phyloP scores from a whole-genome alignment of 2,888 invertebrate species.

The Scaptomyza reducta region DNA sequence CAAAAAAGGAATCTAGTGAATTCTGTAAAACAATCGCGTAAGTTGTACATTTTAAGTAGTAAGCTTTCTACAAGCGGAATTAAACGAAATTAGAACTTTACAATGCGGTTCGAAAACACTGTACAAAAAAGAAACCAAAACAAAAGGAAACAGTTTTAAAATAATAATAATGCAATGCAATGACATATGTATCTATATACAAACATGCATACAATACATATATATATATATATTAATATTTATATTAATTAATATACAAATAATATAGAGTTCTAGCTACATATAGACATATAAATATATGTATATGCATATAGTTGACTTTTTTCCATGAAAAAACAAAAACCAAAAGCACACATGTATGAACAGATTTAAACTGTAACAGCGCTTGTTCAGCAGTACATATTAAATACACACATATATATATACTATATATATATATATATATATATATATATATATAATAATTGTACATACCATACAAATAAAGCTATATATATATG shows the following conservation, averaged over 20 bases:
- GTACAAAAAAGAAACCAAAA: constrained; percentile 26
- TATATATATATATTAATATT: constrained; percentile 8
- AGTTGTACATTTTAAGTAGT: constrained; percentile 68
- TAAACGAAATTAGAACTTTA: constrained; percentile 8
- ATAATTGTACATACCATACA: constrained; percentile 50
- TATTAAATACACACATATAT: constrained; percentile 12
- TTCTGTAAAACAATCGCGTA: constrained; percentile 68
- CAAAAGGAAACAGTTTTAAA: constrained; percentile 45
- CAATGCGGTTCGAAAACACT: constrained; percentile 34
- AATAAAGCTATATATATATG: constrained; percentile 29
- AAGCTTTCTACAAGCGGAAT: constrained; percentile 59
- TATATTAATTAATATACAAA: constrained; percentile 13
- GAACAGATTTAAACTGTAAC: constrained; percentile 18
- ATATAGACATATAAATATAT: constrained; percentile 26
- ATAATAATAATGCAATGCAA: constrained; percentile 14
- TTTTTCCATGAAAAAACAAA: constrained; percentile 73
- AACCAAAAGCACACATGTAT: constrained; percentile 17
- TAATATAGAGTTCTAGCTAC: constrained; percentile 31
- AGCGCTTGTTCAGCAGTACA: constrained; percentile 44
- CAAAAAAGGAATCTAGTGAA: constrained; percentile 42
- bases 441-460: constrained; percentile 25
- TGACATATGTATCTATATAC: constrained; percentile 31
- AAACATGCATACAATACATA: constrained; percentile 27
- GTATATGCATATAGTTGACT: constrained; percentile 64
- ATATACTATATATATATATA: constrained; percentile 7